phyloP scores from a whole-genome alignment of 2,888 invertebrate genomes.

The Seira musarum region DNA sequence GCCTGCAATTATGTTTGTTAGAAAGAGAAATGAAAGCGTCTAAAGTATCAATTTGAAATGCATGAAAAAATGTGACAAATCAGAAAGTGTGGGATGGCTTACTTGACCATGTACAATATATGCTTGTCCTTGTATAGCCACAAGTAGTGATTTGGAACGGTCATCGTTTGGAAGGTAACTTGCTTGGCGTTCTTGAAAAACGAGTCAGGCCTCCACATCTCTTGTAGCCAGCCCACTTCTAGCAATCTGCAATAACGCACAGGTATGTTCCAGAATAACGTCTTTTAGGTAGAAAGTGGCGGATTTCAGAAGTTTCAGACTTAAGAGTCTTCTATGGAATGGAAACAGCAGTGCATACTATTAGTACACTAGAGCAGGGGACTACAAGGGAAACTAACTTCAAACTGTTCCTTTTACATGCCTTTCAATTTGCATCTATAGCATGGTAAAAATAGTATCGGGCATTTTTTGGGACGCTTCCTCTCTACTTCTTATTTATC shows the following conservation, averaged over 20 bases:
- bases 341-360: background rate
- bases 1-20: conserved; percentile 73
- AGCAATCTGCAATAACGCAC: conserved; percentile 75
- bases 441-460: background rate
- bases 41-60: background rate
- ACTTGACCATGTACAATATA: conserved; percentile 90
- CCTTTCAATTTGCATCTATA: background rate
- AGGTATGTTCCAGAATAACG: background rate
- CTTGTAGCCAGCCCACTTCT: conserved; percentile 92
- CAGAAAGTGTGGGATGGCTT: conserved; percentile 71
- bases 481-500: no score
- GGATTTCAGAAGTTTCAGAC: background rate
- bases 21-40: background rate
- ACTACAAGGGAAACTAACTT: no score
- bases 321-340: background rate
- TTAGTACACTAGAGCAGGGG: no score
- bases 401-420: background rate
- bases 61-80: background rate
- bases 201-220: conserved; percentile 95
- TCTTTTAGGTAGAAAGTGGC: no score
- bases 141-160: conserved; percentile 93
- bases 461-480: background rate
- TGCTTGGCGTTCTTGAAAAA: conserved; percentile 95
- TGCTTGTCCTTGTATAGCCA: conserved; percentile 92
- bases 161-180: conserved; percentile 95